A percentile compares a stretch with the other conserved stretches of the same genome.
Evolutionary conservation across 1,140 invertebrate genomes (phyloP).

Genomic region (Conopomorpha cramerella): DNA sequence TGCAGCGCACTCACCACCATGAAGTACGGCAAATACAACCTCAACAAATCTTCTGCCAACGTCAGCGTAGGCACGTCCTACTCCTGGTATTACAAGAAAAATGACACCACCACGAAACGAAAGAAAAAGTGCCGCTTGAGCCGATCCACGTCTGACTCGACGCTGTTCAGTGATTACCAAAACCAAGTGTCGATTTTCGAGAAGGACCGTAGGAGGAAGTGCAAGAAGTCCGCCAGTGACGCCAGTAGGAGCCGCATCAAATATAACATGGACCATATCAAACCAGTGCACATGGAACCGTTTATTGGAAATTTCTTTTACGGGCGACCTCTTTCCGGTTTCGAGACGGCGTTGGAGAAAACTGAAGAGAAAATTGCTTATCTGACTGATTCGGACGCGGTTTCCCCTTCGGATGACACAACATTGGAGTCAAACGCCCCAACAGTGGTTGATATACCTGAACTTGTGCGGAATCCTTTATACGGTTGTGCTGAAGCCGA

Average conservation of each 20-base stretch:
- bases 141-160: constrained; percentile 47
- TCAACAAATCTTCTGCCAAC: constrained; percentile 57
- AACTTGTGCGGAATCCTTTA: constrained; percentile 39
- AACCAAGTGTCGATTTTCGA: constrained; percentile 56
- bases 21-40: constrained; percentile 65
- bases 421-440: constrained; percentile 28
- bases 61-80: constrained; percentile 50
- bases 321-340: constrained; percentile 41
- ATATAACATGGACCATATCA: constrained; percentile 28
- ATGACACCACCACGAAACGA: constrained; percentile 24
- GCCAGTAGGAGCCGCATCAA: constrained; percentile 32
- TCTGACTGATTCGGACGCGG: constrained; percentile 40
- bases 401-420: constrained; percentile 35
- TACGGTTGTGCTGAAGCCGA: constrained; percentile 35
- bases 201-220: constrained; percentile 31
- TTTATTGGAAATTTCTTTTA: constrained; percentile 51
- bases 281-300: constrained; percentile 39
- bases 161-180: constrained; percentile 57
- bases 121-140: constrained; percentile 27
- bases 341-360: constrained; percentile 26
- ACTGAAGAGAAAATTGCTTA: constrained; percentile 42
- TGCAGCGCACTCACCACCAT: constrained; percentile 38
- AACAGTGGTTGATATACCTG: constrained; percentile 34
- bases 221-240: constrained; percentile 38
- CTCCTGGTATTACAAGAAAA: constrained; percentile 55